These are phyloP conservation scores for Bombus impatiens DNA, from an alignment of 1,140 invertebrate genomes.

Conservation along the genomic window DNA sequence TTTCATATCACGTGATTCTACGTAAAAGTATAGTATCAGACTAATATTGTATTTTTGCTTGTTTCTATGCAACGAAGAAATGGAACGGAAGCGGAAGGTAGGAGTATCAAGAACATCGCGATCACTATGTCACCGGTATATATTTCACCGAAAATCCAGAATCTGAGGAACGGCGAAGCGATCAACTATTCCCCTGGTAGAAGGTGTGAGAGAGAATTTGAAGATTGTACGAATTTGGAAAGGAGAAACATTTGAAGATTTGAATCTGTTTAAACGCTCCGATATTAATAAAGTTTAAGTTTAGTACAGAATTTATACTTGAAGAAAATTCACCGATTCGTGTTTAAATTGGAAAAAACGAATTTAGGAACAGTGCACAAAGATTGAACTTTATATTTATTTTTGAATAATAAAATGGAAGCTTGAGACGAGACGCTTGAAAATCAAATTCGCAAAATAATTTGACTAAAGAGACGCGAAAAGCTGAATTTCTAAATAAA, in stretches of 20 bases:
- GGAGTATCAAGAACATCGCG: constrained; percentile 63
- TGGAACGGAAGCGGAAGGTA: constrained; percentile 45
- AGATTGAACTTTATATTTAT: no score
- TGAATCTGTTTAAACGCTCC: not conserved
- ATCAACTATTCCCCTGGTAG: constrained; percentile 65
- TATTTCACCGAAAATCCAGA: constrained; percentile 51
- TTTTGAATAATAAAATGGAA: not conserved
- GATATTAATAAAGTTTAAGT: not conserved
- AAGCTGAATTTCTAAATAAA: no score
- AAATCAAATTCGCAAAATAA: no score
- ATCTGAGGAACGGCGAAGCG: constrained; percentile 74
- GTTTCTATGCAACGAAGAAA: not conserved
- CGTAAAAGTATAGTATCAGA: not conserved
- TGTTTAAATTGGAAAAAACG: not conserved
- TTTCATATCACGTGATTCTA: no score
- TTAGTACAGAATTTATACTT: not conserved
- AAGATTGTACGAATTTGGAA: not conserved
- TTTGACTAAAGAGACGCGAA: no score
- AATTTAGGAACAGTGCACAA: no score
- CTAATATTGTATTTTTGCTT: not conserved
- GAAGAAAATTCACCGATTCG: not conserved
- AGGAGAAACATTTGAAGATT: not conserved
- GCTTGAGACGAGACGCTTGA: no score
- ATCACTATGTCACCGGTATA: constrained; percentile 74
- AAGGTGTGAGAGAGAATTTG: constrained; percentile 51